phyloP scores from a whole-genome alignment of 2,113 vertebrate species.

The Platanista minor region DNA sequence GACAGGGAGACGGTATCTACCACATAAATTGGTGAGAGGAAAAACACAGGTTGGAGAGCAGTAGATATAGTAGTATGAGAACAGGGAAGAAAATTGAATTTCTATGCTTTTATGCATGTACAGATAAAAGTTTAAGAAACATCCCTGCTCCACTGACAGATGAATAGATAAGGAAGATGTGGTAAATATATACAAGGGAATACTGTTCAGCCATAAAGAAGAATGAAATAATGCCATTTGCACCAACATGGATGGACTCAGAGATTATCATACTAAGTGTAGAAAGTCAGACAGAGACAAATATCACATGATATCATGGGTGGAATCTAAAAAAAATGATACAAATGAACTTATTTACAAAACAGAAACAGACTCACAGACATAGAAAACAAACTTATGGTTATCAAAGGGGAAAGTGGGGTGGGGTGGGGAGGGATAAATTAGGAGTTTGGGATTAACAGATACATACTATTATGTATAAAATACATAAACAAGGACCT shows the following conservation, averaged over 20 bases:
- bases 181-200: too few relatives aligned
- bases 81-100: background rate
- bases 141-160: background rate
- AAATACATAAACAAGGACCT: background rate
- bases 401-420: background rate
- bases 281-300: background rate
- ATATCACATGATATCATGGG: background rate
- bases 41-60: background rate
- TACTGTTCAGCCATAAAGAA: background rate
- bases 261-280: background rate
- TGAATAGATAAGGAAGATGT: background rate
- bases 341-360: background rate
- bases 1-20: background rate
- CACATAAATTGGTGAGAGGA: background rate
- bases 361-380: background rate
- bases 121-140: background rate
- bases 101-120: background rate
- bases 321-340: background rate
- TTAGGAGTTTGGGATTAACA: background rate
- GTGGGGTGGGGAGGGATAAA: background rate
- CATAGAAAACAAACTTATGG: background rate
- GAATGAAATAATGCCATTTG: background rate
- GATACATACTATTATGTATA: background rate
- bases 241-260: background rate
- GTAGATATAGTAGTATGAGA: rapidly evolving